phyloP scores from a whole-genome alignment of 2,113 vertebrate genomes.

The Anoura caudifer region DNA sequence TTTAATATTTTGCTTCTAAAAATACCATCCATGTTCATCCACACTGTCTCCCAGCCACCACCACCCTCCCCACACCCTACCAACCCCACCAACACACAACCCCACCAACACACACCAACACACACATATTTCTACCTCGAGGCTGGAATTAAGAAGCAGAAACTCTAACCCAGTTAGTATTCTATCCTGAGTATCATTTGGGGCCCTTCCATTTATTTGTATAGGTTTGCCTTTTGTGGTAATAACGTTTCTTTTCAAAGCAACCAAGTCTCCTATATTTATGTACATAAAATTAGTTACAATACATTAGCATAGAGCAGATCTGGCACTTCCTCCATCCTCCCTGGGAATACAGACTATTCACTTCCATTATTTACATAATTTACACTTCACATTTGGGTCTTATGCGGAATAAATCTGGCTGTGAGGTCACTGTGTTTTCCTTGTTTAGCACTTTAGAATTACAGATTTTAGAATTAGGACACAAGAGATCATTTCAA shows the following conservation, averaged over 20 bases:
- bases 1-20: constrained; percentile 5
- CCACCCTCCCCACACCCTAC: not conserved
- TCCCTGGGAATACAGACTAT: not conserved
- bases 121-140: not conserved
- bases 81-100: not conserved
- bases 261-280: constrained; percentile 3
- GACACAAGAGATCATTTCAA: constrained; percentile 7
- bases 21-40: not conserved
- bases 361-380: not conserved
- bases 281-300: not conserved
- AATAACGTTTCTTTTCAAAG: constrained; percentile 30
- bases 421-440: not conserved
- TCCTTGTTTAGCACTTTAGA: not conserved
- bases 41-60: not conserved
- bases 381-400: not conserved
- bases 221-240: not conserved
- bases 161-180: not conserved
- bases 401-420: not conserved
- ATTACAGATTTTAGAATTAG: not conserved
- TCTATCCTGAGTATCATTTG: not conserved
- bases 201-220: not conserved
- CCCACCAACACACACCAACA: not conserved
- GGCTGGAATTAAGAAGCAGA: not conserved
- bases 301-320: not conserved
- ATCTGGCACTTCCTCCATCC: not conserved